These are phyloP conservation scores for Cyprinella venusta DNA, from an alignment of 2,797 vertebrate genomes.

Conservation along the genomic window DNA sequence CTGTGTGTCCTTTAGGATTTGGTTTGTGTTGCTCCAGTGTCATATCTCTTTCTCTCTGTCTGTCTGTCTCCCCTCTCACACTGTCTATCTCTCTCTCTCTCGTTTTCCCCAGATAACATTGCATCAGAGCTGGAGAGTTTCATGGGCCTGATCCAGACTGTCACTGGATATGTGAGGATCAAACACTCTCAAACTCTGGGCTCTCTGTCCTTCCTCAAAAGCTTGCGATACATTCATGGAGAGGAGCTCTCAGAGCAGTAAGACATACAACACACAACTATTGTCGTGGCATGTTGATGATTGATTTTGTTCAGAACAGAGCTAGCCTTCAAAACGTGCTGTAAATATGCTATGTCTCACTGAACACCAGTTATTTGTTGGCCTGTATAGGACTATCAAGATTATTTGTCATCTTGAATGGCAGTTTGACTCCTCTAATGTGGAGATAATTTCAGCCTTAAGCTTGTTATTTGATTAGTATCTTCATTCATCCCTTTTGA, in stretches of 20 bases:
- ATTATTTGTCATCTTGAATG: background rate
- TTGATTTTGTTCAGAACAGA: background rate
- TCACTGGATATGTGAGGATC: constrained; percentile 95
- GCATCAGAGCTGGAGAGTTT: constrained; percentile 97
- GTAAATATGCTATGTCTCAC: background rate
- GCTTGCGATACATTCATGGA: constrained; percentile 90
- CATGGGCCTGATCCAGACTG: constrained; percentile 95
- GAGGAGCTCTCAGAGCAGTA: constrained; percentile 93
- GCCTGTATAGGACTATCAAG: background rate
- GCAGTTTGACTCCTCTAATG: background rate
- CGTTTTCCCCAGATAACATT: constrained; percentile 86
- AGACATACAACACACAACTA: constrained; percentile 54
- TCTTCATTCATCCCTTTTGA: background rate
- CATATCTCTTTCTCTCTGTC: constrained; percentile 32
- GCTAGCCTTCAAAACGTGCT: background rate
- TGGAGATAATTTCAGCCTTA: background rate
- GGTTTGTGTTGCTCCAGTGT: constrained; percentile 36
- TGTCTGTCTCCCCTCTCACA: constrained; percentile 12
- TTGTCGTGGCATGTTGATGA: background rate
- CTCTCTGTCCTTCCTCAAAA: constrained; percentile 96
- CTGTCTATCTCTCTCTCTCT: constrained; percentile 47
- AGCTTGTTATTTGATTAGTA: background rate
- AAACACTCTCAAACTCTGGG: constrained; percentile 93
- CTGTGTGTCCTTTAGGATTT: constrained; percentile 29
- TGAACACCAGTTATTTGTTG: constrained; percentile 6